A percentile compares a stretch with the other conserved stretches of the same genome.
Conservation (phyloP, 2,888 invertebrate genomes). For the Pecten maximus region DNA sequence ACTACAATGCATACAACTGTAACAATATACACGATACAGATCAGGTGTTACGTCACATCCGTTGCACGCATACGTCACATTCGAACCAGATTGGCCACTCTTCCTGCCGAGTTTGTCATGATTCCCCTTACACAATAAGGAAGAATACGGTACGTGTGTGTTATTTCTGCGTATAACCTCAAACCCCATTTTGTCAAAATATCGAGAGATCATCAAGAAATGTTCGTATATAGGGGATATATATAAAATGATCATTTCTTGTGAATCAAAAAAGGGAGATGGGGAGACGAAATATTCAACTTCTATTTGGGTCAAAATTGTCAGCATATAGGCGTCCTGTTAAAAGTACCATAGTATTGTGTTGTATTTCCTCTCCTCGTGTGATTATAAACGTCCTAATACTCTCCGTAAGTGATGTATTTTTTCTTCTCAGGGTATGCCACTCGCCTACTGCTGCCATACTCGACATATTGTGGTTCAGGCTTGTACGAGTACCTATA, state of each 20-base stretch:
- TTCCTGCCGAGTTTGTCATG: too few species aligned
- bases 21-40: too few species aligned
- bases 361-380: background rate
- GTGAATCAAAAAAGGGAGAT: background rate
- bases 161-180: background rate
- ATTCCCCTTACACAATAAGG: too few species aligned
- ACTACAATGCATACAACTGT: too few species aligned
- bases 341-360: background rate
- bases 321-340: background rate
- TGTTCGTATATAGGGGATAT: background rate
- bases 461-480: background rate
- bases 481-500: background rate
- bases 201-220: background rate
- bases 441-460: background rate
- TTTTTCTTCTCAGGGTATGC: background rate
- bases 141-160: background rate
- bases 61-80: too few species aligned
- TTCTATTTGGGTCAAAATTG: background rate
- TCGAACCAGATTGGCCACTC: too few species aligned
- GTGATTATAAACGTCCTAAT: background rate
- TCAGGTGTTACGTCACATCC: too few species aligned
- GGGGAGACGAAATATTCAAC: background rate
- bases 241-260: background rate
- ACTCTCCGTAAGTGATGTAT: background rate
- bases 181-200: background rate